Base-by-base conservation (phyloP, 1,140 invertebrate species). In the Drosophila sucinea region DNA sequence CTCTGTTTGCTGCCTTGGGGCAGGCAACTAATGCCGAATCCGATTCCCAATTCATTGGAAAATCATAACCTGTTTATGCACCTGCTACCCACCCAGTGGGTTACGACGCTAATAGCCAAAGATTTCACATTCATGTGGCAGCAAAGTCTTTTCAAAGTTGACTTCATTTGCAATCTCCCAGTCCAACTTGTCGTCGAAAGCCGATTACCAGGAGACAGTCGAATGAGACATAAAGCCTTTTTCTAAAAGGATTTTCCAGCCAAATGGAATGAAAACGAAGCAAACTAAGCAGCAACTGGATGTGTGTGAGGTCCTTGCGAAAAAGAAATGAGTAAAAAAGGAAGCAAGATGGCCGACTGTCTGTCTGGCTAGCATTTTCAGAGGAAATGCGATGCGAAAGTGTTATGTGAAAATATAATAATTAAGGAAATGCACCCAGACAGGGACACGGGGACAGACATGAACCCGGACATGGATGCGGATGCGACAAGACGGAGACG, bases 191-290 rank as follows among this genome's bases (percentile, higher is more conserved):
- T 51, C 41, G 75, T 65, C 66, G 33, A 76, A 86, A 86, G 82
- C 82, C 79, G 83, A 86, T 86, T 86, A 87, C 75, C 33, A 33
- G 10, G 40, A 64, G 17, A 47, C 67, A 76, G 67, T 65, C 72
- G 66, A 79, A 71, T 71, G 65, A 86, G 82, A 87, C 83, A 77
- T 70, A 76, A 86, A 85, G 78, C 83, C 79, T 73, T 82, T 82
- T 82, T 77, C 61, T 76, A 76, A 87, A 86, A 82, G 75, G 79
- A 86, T 86, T 86, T 86, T 40, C 60, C 60, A 58, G 54, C 60
- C 63, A 75, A 69, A 64, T 65, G 73, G 61, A 73, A 63, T 62
- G 68, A 70, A 80, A 72, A 65, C 63, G 40, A 40, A 56, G 61
- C 7, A 35, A 35, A 35, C 54, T 55, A 23, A n/a, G 11, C 41